Conservation (phyloP, 2,888 invertebrate genomes). For the Branchellion lobata region DNA sequence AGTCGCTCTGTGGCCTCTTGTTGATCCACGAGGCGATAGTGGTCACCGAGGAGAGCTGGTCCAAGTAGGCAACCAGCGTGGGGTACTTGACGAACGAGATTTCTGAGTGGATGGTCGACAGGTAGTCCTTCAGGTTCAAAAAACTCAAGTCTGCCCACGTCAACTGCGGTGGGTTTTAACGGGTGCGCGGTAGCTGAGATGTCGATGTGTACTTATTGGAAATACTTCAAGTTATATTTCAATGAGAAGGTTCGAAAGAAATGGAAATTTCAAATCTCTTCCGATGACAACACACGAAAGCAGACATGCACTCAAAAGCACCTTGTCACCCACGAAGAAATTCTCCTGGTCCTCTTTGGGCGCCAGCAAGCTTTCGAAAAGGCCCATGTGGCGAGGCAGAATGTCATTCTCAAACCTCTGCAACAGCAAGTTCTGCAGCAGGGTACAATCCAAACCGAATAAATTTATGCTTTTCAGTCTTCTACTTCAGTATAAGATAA, state of each 20-base stretch:
- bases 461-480: too few species aligned
- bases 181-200: too few species aligned
- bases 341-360: constrained; percentile 44
- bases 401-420: constrained; percentile 35
- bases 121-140: constrained; percentile 39
- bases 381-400: constrained; percentile 34
- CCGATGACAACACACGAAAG: background rate
- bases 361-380: constrained; percentile 38
- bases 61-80: constrained; percentile 48
- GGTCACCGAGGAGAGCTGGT: constrained; percentile 47
- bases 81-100: constrained; percentile 49
- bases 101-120: constrained; percentile 40
- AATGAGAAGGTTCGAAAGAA: too few species aligned
- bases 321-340: constrained; percentile 45
- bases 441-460: too few species aligned
- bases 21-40: constrained; percentile 52
- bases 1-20: constrained; percentile 50
- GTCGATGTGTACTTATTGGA: too few species aligned
- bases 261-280: too few species aligned
- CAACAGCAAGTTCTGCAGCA: constrained; percentile 6
- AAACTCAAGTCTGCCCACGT: constrained; percentile 53
- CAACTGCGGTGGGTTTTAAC: too few species aligned
- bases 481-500: background rate
- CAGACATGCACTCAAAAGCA: background rate
- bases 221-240: too few species aligned